These are phyloP conservation scores for Sturnira hondurensis DNA, from an alignment of 2,113 vertebrate species.

Conservation along the genomic window DNA sequence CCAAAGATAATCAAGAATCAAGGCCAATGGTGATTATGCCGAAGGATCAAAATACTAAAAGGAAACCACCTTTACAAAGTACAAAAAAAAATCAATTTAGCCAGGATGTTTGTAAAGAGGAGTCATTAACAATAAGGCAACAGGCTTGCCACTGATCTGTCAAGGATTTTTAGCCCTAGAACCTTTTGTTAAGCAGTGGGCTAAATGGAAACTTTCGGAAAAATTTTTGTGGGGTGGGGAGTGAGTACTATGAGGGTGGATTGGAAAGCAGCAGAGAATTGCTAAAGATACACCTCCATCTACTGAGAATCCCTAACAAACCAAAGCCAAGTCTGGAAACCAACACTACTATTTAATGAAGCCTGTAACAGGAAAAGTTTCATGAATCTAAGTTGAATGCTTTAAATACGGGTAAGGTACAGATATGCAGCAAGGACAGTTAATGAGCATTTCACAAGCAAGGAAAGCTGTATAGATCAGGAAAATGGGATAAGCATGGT, in stretches of 20 bases:
- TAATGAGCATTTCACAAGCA: background rate
- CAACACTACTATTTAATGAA: background rate
- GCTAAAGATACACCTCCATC: background rate
- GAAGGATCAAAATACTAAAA: slow-evolving; percentile 7
- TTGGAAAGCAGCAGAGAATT: background rate
- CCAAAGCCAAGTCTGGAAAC: background rate
- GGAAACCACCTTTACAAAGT: background rate
- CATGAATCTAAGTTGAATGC: background rate
- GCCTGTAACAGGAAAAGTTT: background rate
- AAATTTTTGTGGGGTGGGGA: background rate
- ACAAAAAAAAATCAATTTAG: background rate
- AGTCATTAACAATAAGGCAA: background rate
- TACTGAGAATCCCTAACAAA: background rate
- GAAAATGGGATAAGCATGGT: background rate
- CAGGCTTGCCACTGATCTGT: background rate
- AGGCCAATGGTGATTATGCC: background rate
- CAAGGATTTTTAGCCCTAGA: background rate
- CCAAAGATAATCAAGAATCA: slow-evolving; percentile 5
- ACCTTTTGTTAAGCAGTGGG: background rate
- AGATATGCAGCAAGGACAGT: background rate
- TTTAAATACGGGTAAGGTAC: background rate
- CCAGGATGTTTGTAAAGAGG: background rate
- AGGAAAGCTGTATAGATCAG: background rate
- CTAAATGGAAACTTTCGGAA: background rate
- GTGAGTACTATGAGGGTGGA: background rate